Base-by-base conservation (phyloP, 1,140 invertebrate genomes). In the Drosophila nigromelanica region DNA sequence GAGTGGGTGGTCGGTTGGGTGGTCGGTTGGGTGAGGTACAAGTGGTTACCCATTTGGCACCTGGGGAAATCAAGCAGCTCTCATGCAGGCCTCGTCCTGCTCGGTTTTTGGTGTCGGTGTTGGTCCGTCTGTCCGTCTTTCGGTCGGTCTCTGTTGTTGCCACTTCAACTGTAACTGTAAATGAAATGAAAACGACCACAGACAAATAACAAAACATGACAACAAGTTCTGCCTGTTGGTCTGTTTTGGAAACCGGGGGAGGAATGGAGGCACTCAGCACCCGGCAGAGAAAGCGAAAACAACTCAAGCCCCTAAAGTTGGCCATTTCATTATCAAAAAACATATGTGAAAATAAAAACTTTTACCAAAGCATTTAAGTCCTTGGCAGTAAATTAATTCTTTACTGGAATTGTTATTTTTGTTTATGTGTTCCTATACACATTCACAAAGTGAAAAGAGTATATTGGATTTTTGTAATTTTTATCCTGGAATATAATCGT, bases 181-280 rank as follows among this genome's bases (percentile, higher is more conserved):
- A 82, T 79, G 82, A 89, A 87, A 87, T 77, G 83, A 79, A 87
- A 89, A 66, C 79, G 54, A 77, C 83, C 82, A 59, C 82, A 89
- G 40, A 83, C 73, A 71, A 82, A 72, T 70, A 87, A 87, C 66
- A 79, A 80, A 72, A 79, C 75, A 72, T 58, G 63, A 74, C 52
- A 82, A 81, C 66, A 76, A 69, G 47, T 63, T 73, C 10, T 18
- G 12, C 27, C 52, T 30, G 15, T 48, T 40, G 47, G n/a, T 45
- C 5, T 47, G 15, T 55, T 39, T 63, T 14, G 21, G 10, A 54
- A 37, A 14, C 8, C 18, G 18, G 18, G 18, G 5, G 33, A n/a
- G 14, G 7, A 1, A 14, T 12, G 21, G 33, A 6, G 56, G 24
- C 7, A 27, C 35, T 18, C 5, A 18, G 27, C 8, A 11, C 1